A percentile compares a stretch with the other conserved stretches of the same genome.
Evolutionary conservation across 2,888 invertebrate species (phyloP).

Genomic region (Microctonus hyperodae): DNA sequence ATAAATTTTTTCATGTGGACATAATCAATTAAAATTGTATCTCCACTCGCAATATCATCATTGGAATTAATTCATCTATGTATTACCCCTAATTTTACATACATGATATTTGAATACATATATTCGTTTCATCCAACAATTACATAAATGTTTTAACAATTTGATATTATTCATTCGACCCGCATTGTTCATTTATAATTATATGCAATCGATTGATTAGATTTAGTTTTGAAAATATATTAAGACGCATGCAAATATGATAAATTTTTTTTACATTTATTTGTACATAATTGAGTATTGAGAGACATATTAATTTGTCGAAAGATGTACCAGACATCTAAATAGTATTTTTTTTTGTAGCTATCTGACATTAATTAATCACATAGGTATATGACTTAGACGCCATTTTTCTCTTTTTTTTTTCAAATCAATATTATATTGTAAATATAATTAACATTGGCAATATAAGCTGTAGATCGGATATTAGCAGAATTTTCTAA

Average conservation of each 20-base stretch:
- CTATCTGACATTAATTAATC: neutral
- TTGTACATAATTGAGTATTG: conserved; percentile 16
- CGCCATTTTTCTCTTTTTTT: neutral
- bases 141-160: neutral
- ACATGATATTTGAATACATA: neutral
- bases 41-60: neutral
- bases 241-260: conserved; percentile 35
- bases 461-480: neutral
- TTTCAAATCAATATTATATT: neutral
- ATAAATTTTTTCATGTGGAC: neutral
- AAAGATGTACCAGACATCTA: conserved; percentile 30
- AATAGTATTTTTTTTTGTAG: neutral
- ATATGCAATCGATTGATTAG: neutral
- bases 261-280: conserved; percentile 12
- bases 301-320: conserved; percentile 7
- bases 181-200: neutral
- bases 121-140: conserved; percentile 1
- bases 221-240: conserved; percentile 28
- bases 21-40: neutral
- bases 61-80: neutral
- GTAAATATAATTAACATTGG: neutral
- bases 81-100: neutral
- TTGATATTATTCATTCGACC: neutral
- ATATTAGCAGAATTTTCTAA: neutral
- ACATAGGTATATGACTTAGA: conserved; percentile 12